A percentile compares a stretch with the other conserved stretches of the same genome.
These are phyloP conservation scores for Masnerella sp. DNA, from an alignment of 2,888 invertebrate species.

Conservation along the genomic window DNA sequence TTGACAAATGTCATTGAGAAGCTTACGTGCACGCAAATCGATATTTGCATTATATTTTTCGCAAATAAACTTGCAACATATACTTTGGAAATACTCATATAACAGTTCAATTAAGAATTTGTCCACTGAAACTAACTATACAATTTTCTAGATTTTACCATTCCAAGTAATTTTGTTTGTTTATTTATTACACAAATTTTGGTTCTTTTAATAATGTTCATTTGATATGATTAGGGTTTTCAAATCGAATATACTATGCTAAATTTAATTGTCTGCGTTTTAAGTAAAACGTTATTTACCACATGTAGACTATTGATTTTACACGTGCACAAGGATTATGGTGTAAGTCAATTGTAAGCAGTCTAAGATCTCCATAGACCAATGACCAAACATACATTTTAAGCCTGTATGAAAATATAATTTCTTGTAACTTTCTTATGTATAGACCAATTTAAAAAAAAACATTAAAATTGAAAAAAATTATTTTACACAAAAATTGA, in stretches of 20 bases:
- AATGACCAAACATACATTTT: conserved; percentile 37
- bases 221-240: too few species aligned
- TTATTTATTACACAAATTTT: too few species aligned
- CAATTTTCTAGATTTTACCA: too few species aligned
- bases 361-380: conserved; percentile 52
- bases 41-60: conserved; percentile 43
- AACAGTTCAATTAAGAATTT: too few species aligned
- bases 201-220: too few species aligned
- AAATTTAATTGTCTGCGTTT: conserved; percentile 50
- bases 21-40: conserved; percentile 38
- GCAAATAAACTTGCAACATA: conserved; percentile 5
- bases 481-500: not conserved
- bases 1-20: conserved; percentile 52
- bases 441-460: too few species aligned
- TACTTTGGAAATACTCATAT: not conserved
- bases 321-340: conserved; percentile 50
- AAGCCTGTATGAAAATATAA: conserved; percentile 14
- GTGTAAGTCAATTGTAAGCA: conserved; percentile 55
- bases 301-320: conserved; percentile 53
- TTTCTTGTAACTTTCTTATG: too few species aligned
- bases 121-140: too few species aligned
- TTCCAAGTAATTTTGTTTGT: too few species aligned
- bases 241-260: too few species aligned
- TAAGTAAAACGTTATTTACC: conserved; percentile 43
- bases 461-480: not conserved